Percentiles rank a stretch among this genome's conserved stretches.
Conservation (phyloP, 2,888 invertebrate species). For the Ryuthela nishihirai region DNA sequence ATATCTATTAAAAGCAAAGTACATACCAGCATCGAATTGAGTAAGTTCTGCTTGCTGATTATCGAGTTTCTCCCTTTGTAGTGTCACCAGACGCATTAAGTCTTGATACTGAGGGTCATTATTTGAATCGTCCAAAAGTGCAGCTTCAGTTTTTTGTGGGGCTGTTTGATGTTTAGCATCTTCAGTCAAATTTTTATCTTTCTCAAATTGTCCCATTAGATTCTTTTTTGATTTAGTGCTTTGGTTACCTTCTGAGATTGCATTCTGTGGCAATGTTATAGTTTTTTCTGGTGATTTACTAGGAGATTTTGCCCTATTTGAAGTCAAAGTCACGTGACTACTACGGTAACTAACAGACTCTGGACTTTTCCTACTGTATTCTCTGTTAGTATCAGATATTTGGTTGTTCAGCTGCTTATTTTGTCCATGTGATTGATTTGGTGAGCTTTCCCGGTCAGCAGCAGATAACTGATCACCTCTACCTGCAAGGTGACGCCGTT, state of each 20-base stretch:
- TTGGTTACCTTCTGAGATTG: slow-evolving; percentile 5
- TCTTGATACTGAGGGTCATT: slow-evolving; percentile 71
- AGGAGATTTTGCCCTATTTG: slow-evolving; percentile 29
- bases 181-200: slow-evolving; percentile 10
- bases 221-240: slow-evolving; percentile 15
- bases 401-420: slow-evolving; percentile 26
- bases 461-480: slow-evolving; percentile 12
- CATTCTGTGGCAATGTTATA: slow-evolving; percentile 1
- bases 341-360: slow-evolving; percentile 4
- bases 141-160: slow-evolving; percentile 4
- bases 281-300: slow-evolving; percentile 24
- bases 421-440: slow-evolving; percentile 2
- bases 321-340: not conserved
- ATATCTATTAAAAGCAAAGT: no score
- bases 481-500: slow-evolving; percentile 33
- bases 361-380: slow-evolving; percentile 9
- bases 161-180: slow-evolving; percentile 12
- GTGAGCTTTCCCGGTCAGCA: slow-evolving; percentile 12
- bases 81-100: slow-evolving; percentile 80
- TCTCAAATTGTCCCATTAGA: slow-evolving; percentile 10
- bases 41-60: slow-evolving; percentile 86
- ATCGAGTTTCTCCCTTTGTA: slow-evolving; percentile 83
- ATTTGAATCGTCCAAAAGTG: slow-evolving; percentile 15
- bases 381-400: slow-evolving; percentile 17
- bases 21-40: slow-evolving; percentile 56